These are phyloP conservation scores for Drosophila lowei DNA, from an alignment of 1,140 invertebrate genomes.

Conservation along the genomic window DNA sequence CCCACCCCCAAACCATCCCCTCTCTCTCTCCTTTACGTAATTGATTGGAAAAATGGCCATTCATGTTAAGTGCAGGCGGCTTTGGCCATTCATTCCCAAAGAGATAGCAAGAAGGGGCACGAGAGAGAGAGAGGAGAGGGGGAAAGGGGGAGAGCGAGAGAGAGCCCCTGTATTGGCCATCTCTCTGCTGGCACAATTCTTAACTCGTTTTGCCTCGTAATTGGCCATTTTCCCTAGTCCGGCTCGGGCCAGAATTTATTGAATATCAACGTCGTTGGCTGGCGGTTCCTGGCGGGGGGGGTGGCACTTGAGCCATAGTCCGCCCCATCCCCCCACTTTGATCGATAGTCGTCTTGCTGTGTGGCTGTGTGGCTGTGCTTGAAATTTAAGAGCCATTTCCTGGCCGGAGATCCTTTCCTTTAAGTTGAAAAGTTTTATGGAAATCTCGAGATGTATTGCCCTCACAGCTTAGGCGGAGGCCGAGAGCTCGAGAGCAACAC, in stretches of 20 bases:
- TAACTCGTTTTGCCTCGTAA: constrained; percentile 76
- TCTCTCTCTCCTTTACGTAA: constrained; percentile 41
- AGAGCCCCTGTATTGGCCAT: constrained; percentile 11
- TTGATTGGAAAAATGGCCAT: constrained; percentile 79
- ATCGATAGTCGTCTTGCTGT: constrained; percentile 50
- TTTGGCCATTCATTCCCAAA: constrained; percentile 41
- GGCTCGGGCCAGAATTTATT: constrained; percentile 64
- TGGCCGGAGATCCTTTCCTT: constrained; percentile 18
- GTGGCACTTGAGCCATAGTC: too few relatives aligned
- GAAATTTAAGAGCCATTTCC: constrained; percentile 41
- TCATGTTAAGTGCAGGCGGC: constrained; percentile 69
- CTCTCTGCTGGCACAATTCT: constrained; percentile 60
- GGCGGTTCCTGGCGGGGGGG: constrained; percentile 11
- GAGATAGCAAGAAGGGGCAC: constrained; percentile 13
- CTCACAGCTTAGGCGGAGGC: constrained; percentile 5
- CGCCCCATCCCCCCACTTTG: constrained; percentile 30
- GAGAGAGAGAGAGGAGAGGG: not conserved
- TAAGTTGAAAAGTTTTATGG: constrained; percentile 20
- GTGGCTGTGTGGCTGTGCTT: constrained; percentile 7
- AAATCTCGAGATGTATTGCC: constrained; percentile 31
- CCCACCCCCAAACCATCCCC: not conserved
- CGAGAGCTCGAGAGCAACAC: constrained; percentile 3
- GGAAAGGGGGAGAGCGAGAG: not conserved
- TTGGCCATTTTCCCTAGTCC: constrained; percentile 71
- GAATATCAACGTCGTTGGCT: constrained; percentile 59